Conservation (phyloP, 2,113 vertebrate genomes). For the Leptosomus discolor region DNA sequence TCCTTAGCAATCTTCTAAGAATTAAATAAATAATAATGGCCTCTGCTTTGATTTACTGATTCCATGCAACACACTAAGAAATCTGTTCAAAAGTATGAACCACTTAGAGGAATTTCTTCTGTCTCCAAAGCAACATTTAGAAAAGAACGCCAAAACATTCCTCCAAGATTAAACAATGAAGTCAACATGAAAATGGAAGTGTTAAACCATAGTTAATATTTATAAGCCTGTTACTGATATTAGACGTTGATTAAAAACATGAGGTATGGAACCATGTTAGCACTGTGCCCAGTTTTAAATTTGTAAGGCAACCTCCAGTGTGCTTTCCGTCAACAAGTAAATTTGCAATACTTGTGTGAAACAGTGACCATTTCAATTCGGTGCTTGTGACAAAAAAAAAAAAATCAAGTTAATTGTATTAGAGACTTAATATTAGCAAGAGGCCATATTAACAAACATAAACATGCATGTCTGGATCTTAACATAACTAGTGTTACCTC, state of each 20-base stretch:
- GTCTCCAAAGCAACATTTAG: background rate
- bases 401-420: background rate
- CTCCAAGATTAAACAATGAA: background rate
- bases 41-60: background rate
- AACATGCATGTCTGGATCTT: background rate
- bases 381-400: background rate
- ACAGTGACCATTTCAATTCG: background rate
- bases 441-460: background rate
- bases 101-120: background rate
- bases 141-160: background rate
- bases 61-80: background rate
- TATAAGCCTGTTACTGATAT: background rate
- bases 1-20: background rate
- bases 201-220: background rate
- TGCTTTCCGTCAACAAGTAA: background rate
- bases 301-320: background rate
- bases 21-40: background rate
- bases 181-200: background rate
- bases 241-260: background rate
- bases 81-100: background rate
- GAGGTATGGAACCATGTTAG: background rate
- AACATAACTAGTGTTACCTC: constrained; percentile 72
- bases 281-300: background rate
- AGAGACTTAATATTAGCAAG: background rate
- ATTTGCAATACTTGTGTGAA: background rate